Evolutionary conservation across 2,888 invertebrate genomes (phyloP).

Genomic region (Orchesella flavescens): DNA sequence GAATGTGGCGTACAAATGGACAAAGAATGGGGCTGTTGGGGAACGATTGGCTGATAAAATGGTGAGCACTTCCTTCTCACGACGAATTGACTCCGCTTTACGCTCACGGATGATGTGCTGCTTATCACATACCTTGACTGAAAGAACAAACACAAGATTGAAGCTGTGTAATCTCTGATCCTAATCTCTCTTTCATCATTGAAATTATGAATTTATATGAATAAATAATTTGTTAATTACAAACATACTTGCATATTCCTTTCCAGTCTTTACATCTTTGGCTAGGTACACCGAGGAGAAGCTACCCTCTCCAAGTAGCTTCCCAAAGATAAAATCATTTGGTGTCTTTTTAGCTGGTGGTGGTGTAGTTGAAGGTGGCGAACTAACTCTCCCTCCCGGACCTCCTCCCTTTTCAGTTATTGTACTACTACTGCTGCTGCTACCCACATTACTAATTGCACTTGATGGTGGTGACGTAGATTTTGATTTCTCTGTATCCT

Average conservation of each 20-base stretch:
- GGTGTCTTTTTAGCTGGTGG: slow-evolving; percentile 81
- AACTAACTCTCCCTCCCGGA: background rate
- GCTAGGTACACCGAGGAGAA: slow-evolving; percentile 96
- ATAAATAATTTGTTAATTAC: too few species aligned
- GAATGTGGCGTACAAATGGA: slow-evolving; percentile 95
- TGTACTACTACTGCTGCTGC: background rate
- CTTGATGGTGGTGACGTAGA: background rate
- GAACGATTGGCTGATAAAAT: slow-evolving; percentile 80
- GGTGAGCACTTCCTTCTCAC: slow-evolving; percentile 95
- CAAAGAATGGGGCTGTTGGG: slow-evolving; percentile 87
- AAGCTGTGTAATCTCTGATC: too few species aligned
- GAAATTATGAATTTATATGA: too few species aligned
- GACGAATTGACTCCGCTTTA: slow-evolving; percentile 92
- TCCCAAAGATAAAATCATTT: slow-evolving; percentile 95
- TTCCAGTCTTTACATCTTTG: slow-evolving; percentile 89
- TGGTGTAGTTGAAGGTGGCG: too few species aligned
- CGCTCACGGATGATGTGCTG: slow-evolving; percentile 92
- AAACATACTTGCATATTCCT: slow-evolving; percentile 94
- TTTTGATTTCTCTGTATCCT: background rate
- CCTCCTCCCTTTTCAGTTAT: background rate
- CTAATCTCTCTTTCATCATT: too few species aligned
- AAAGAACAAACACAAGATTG: slow-evolving; percentile 73
- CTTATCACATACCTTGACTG: slow-evolving; percentile 99
- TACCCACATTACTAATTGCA: background rate
- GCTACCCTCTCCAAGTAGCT: slow-evolving; percentile 96